Evolutionary conservation across 2,888 invertebrate genomes (phyloP).

Genomic region (Tipula confusa): DNA sequence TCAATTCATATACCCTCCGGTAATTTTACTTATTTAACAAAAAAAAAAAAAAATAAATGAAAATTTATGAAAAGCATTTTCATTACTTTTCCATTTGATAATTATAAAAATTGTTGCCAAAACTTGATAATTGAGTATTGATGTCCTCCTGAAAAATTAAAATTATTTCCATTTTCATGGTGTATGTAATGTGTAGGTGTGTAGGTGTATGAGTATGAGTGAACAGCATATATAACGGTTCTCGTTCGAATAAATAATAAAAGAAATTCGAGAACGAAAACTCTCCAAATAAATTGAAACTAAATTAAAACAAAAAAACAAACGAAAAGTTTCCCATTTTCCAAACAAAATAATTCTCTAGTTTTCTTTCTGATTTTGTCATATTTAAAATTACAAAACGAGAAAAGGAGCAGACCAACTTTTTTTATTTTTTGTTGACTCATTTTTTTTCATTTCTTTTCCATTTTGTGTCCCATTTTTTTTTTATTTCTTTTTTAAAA

Average conservation of each 20-base stretch:
- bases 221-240: neutral
- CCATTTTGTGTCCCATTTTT: neutral
- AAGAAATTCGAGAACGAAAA: neutral
- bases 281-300: conserved; percentile 25
- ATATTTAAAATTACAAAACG: neutral
- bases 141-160: neutral
- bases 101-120: neutral
- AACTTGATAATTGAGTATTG: conserved; percentile 12
- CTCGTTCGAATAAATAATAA: neutral
- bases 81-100: neutral
- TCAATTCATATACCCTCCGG: neutral
- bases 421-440: neutral
- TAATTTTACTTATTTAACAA: neutral
- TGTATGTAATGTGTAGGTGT: neutral
- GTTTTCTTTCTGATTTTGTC: conserved; percentile 12
- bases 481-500: neutral
- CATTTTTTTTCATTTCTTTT: neutral
- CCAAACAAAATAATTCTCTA: neutral
- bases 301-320: neutral
- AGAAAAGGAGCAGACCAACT: neutral
- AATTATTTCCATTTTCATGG: neutral
- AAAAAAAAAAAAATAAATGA: neutral
- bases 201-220: neutral
- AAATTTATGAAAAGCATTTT: neutral
- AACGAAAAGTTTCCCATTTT: neutral